Conservation (phyloP, 2,888 invertebrate genomes). For the Acleris cristana region DNA sequence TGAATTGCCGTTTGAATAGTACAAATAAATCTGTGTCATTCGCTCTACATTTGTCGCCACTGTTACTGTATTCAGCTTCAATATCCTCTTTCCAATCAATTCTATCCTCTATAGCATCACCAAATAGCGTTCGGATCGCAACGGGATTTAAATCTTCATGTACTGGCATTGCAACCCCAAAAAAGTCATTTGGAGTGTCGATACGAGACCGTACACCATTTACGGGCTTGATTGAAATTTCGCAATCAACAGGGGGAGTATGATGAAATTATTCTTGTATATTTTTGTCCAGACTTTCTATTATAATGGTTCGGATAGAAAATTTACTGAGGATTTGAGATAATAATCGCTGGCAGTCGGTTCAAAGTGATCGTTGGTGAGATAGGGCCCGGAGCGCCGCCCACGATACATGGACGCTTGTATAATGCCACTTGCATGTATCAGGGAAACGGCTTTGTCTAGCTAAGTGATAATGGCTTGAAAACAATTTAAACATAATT, state of each 20-base stretch:
- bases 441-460: conserved; percentile 42
- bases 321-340: conserved; percentile 82
- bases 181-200: conserved; percentile 79
- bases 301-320: conserved; percentile 76
- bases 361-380: conserved; percentile 80
- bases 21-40: conserved; percentile 81
- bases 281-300: conserved; percentile 75
- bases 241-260: conserved; percentile 81
- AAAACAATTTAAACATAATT: conserved; percentile 36
- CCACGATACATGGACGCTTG: conserved; percentile 49
- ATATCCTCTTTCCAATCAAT: conserved; percentile 45
- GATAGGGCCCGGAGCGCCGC: conserved; percentile 74
- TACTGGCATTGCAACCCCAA: conserved; percentile 66
- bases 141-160: conserved; percentile 44
- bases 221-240: conserved; percentile 83
- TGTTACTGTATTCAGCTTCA: conserved; percentile 51
- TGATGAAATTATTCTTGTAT: conserved; percentile 82
- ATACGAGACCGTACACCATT: conserved; percentile 79
- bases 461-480: conserved; percentile 36
- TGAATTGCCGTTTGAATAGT: conserved; percentile 75
- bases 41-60: conserved; percentile 66
- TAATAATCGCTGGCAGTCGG: conserved; percentile 78
- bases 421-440: conserved; percentile 51
- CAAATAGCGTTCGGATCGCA: conserved; percentile 52
- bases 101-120: conserved; percentile 45